Conservation (phyloP, 1,140 invertebrate genomes). For the Saccostrea echinata region DNA sequence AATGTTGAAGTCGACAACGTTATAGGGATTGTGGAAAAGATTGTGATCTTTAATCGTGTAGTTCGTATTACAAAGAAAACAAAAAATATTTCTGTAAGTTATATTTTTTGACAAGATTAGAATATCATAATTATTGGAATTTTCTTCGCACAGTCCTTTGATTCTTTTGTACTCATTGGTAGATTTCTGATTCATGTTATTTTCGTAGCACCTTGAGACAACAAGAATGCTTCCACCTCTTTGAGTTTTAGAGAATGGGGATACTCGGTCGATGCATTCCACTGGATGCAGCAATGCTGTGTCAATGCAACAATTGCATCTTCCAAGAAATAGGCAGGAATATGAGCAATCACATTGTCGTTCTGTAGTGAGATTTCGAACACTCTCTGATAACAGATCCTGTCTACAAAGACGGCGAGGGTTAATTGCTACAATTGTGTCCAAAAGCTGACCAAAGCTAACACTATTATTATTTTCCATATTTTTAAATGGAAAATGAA, state of each 20-base stretch:
- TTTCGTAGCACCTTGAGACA: neutral
- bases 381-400: no score
- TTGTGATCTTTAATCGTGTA: neutral
- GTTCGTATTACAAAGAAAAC: conserved; percentile 8
- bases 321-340: no score
- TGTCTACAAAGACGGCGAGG: no score
- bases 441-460: no score
- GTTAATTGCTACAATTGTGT: no score
- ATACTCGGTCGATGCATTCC: neutral
- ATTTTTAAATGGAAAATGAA: neutral
- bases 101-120: neutral
- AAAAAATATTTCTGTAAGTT: conserved; percentile 14
- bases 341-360: no score
- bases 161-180: neutral
- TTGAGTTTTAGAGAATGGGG: neutral
- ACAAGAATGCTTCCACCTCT: neutral
- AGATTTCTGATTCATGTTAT: neutral
- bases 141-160: neutral
- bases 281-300: neutral
- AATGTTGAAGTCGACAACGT: neutral
- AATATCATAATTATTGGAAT: neutral
- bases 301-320: no score
- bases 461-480: neutral
- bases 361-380: no score
- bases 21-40: neutral